Percentiles rank a stretch among this genome's conserved stretches.
Evolutionary conservation across 2,888 invertebrate species (phyloP).

Genomic region (Cremastobaeus sp.): DNA sequence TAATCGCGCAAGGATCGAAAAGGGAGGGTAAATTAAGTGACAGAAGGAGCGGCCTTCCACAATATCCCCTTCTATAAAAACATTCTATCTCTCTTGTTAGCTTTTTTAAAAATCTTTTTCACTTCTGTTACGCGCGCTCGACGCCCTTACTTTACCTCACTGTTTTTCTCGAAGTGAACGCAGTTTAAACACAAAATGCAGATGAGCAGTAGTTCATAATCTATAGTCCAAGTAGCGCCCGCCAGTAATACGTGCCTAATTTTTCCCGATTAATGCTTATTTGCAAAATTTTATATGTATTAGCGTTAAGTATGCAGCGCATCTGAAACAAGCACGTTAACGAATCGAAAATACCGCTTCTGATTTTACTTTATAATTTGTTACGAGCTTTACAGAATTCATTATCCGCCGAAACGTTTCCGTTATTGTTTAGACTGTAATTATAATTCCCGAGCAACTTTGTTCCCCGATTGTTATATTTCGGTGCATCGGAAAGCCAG

Average conservation of each 20-base stretch:
- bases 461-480: too few species aligned
- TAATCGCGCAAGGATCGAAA: constrained; percentile 68
- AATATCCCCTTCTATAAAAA: constrained; percentile 63
- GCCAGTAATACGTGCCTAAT: constrained; percentile 46
- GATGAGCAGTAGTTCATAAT: constrained; percentile 62
- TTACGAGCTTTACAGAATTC: constrained; percentile 26
- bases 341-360: constrained; percentile 3
- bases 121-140: constrained; percentile 55
- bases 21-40: constrained; percentile 63
- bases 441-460: constrained; percentile 17
- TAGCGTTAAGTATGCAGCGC: constrained; percentile 29
- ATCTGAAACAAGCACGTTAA: constrained; percentile 6
- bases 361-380: constrained; percentile 45
- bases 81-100: constrained; percentile 62
- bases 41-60: constrained; percentile 63
- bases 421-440: constrained; percentile 15
- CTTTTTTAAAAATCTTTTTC: constrained; percentile 62
- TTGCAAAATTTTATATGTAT: constrained; percentile 45
- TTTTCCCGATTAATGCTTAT: constrained; percentile 53
- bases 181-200: constrained; percentile 62
- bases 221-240: constrained; percentile 40
- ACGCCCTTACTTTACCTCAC: constrained; percentile 58
- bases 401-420: constrained; percentile 23
- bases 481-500: constrained; percentile 4
- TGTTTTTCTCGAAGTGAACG: constrained; percentile 61